Evolutionary conservation across 2,113 vertebrate species (phyloP), one percentile per base, ranked within the genome.

Genomic region (Centrocercus urophasianus): DNA sequence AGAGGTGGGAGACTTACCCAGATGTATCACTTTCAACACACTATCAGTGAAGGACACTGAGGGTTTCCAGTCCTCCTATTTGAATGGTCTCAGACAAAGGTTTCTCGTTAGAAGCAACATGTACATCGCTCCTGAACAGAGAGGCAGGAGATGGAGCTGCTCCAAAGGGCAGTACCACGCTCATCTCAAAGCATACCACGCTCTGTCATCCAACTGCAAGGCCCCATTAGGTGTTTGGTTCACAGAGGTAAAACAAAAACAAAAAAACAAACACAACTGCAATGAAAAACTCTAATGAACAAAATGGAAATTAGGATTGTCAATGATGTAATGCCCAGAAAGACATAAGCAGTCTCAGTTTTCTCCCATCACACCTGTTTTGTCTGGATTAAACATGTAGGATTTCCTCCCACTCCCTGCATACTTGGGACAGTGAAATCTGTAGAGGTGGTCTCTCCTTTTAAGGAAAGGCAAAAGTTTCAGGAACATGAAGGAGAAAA

Each of bases 1-100:
- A 30, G 24, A 56, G 0, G 1, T 15, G 27, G 42, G 27, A 79
- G 20, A 78, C 38, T 48, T 71, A 10, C 7, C 50, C 57, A 84
- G 19, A 47, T 43, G 1, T 27, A 40, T 71, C 25, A 71, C 17
- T 71, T 50, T 18, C n/a, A 43, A 67, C 20, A 40, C 0, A 0
- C 0, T 11, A 75, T 13, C 30, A 52, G 17, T 36, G 14, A 27
- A 92, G 17, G 8, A 81, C 25, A 45, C 6, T 18, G 21, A 59
- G 14, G 30, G 54, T 15, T 84, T 91, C 45, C 12, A 67, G 40
- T 54, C 11, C 42, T 93, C 30, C 36, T 19, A 2, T 21, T 66
- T 71, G 25, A 59, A 82, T 6, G 0, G 0, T 30, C n/a, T 21
- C 57, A 79, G 25, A 34, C 17, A 95, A 85, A 67, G 34, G 20